A percentile compares a stretch with the other conserved stretches of the same genome.
Conservation (phyloP, 1,140 invertebrate genomes). For the Bombus ignitus region DNA sequence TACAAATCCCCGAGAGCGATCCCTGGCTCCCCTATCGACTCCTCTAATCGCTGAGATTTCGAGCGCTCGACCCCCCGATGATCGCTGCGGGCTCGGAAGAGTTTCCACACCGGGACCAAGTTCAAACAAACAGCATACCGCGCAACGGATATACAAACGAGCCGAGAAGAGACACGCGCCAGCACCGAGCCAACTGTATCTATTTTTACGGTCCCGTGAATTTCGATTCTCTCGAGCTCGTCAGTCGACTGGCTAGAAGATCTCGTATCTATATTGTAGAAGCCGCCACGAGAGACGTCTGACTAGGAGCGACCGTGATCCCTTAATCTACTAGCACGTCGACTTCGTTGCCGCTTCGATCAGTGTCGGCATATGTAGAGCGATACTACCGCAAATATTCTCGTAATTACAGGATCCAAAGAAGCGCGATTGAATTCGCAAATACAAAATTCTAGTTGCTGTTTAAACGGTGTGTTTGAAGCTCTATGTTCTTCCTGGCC, state of each 20-base stretch:
- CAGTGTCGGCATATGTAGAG: too few relatives aligned
- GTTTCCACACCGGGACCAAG: slow-evolving; percentile 8
- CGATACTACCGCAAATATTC: neutral
- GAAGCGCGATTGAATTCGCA: neutral
- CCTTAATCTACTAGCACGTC: neutral
- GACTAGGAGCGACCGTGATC: neutral
- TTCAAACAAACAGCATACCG: slow-evolving; percentile 38
- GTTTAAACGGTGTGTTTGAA: neutral
- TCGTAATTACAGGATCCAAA: neutral
- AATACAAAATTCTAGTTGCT: neutral
- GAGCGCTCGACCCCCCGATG: neutral
- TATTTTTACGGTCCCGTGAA: slow-evolving; percentile 30
- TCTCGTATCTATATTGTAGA: too few relatives aligned
- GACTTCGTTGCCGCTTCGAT: too few relatives aligned
- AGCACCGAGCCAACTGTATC: slow-evolving; percentile 35
- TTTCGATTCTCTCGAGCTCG: neutral
- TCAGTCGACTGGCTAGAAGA: too few relatives aligned
- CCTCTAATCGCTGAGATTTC: slow-evolving; percentile 35
- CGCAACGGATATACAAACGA: slow-evolving; percentile 57
- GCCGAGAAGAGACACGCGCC: slow-evolving; percentile 56
- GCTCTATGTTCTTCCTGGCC: neutral
- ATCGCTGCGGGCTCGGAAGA: slow-evolving; percentile 24
- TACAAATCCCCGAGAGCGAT: slow-evolving; percentile 5
- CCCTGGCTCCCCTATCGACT: neutral
- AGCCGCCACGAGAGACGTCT: neutral